Evolutionary conservation across 2,113 vertebrate genomes (phyloP), one percentile per base, ranked within the genome.

Genomic region (Podarcis muralis): DNA sequence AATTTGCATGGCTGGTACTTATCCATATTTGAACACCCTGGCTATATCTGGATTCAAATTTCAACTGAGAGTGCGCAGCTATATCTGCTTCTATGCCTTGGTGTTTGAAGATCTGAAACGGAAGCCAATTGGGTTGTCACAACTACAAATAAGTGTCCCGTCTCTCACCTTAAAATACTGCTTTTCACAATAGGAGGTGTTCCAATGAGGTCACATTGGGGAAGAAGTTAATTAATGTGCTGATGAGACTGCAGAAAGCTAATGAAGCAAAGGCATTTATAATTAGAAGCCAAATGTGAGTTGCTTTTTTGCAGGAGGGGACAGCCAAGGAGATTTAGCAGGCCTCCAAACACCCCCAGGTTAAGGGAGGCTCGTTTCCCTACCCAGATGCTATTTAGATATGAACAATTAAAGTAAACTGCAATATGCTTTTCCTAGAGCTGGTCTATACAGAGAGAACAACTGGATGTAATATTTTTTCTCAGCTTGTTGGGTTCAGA

Each of bases 1-100:
- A 84, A 65, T 83, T 62, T 4, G 53, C 43, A 86, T 87, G 18
- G 30, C 89, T 77, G 48, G 87, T 91, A 85, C 69, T 80, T 48
- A 48, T 83, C 85, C 81, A 6, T n/a, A 59, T 88, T 92, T 6
- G 90, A 91, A 78, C 85, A 76, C 85, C 6, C 86, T 43, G 83
- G 25, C 72, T 1, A 25, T 76, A 12, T 74, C 83, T 22, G 5
- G 15, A 1, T 59, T 71, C 27, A 6, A 0, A 35, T 0, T 0
- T 74, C 25, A 69, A 35, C 32, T 2, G 27, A 88, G n/a, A 88
- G 85, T 35, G 81, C 1, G 0, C 68, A 27, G 22, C 59, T 12
- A 43, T 43, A 43, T 43, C 40, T 11, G 43, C 22, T 48, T 43
- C 75, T 37, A 2, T 16, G 6, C 22, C 9, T 8, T 16, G 40